Conservation (phyloP, 2,797 vertebrate species). For the Oryzias sinensis region DNA sequence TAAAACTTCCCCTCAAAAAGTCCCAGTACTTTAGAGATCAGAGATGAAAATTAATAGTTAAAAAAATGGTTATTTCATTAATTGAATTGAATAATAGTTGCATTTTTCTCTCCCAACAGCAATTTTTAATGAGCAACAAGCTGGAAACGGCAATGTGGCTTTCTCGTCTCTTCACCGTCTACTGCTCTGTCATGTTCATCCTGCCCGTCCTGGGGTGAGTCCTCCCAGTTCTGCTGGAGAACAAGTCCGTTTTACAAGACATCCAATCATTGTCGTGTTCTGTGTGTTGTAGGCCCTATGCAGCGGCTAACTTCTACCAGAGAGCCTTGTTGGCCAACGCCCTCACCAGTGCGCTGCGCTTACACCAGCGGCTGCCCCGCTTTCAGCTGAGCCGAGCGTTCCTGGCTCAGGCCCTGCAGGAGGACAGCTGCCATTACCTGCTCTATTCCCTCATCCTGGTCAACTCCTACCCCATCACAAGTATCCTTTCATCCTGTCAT, state of each 20-base stretch:
- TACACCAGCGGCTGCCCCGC: slow-evolving; percentile 93
- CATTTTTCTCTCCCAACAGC: slow-evolving; percentile 73
- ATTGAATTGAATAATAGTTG: neutral
- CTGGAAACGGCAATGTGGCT: slow-evolving; percentile 99
- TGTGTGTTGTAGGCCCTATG: slow-evolving; percentile 82
- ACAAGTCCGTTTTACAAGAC: neutral
- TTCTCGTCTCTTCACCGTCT: slow-evolving; percentile 94
- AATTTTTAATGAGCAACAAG: slow-evolving; percentile 95
- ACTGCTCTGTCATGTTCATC: slow-evolving; percentile 97
- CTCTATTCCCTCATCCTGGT: slow-evolving; percentile 97
- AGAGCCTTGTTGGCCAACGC: slow-evolving; percentile 97
- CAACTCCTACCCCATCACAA: slow-evolving; percentile 97
- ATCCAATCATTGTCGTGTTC: slow-evolving; percentile 9
- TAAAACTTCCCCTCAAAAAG: too few relatives aligned
- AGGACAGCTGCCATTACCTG: slow-evolving; percentile 98
- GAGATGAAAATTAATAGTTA: too few relatives aligned
- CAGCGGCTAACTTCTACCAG: slow-evolving; percentile 97
- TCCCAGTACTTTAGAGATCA: too few relatives aligned
- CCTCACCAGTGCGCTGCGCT: slow-evolving; percentile 93
- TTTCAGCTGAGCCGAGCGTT: slow-evolving; percentile 95
- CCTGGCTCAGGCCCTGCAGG: slow-evolving; percentile 91
- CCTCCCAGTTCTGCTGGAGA: slow-evolving; percentile 1
- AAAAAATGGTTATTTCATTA: too few relatives aligned
- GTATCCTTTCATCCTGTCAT: slow-evolving; percentile 85
- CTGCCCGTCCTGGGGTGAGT: slow-evolving; percentile 95